Evolutionary conservation across 2,797 vertebrate genomes (phyloP), one percentile per base, ranked within the genome.

Genomic region (Thalassophryne amazonica): DNA sequence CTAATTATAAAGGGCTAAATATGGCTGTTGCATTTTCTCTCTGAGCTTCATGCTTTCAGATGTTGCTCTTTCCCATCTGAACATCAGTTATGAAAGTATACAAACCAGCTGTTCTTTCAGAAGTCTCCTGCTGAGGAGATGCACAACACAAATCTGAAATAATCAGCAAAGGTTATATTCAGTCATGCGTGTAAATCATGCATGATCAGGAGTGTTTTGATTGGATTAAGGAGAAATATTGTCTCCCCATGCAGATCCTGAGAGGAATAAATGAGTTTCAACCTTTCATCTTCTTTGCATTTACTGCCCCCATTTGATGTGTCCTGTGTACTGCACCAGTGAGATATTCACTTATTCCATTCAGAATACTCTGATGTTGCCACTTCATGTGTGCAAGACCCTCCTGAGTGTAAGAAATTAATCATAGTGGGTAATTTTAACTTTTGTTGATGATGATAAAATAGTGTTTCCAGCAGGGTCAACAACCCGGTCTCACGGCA

Each of bases 271-370:
- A 1, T 11, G 3, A 21, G 19, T 17, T 13, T 3, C 18, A 10
- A 2, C 2, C n/a, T 19, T 33, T 54, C 4, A n/a, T 65, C 14
- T 73, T 28, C 53, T 16, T 66, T 76, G 82, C 36, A 35, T 61
- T 53, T 79, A 81, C 76, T 81, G 87, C 83, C 86, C 76, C 40
- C 85, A 21, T 49, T 54, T 54, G 85, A 76, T 53, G n/a, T 24
- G 1, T 37, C 0, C 0, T 13, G 28, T 33, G 36, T 32, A 73
- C 21, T 79, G 36, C 59, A 60, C 2, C 11, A 2, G 28, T 17
- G 6, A n/a, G n/a, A n/a, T n/a, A n/a, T n/a, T n/a, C n/a, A n/a
- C n/a, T n/a, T n/a, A n/a, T n/a, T n/a, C n/a, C n/a, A n/a, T n/a
- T n/a, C n/a, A n/a, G n/a, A n/a, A n/a, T n/a, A n/a, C n/a, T n/a